Base-by-base conservation (phyloP, 2,888 invertebrate genomes). In the Agriopis marginaria region DNA sequence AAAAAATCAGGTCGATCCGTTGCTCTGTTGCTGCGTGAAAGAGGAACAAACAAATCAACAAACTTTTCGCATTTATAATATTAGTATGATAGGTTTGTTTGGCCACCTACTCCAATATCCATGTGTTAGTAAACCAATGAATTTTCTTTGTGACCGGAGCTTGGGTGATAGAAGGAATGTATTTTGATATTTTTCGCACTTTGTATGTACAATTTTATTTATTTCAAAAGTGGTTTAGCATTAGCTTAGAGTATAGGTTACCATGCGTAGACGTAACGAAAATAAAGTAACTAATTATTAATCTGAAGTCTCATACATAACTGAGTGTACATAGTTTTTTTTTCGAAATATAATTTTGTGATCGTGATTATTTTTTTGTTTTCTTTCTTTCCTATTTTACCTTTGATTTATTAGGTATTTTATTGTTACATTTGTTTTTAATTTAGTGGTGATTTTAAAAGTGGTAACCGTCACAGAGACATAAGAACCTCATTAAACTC, bases 261-360 rank as follows among this genome's bases (percentile, higher is more conserved):
- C 81, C 83, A 78, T 62, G 73, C 75, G 77, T 69, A 64, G 50
- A 65, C 63, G 56, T 68, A 66, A 63, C 44, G 60, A 59, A 63
- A 63, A 66, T 66, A 53, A 55, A 59, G 68, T 66, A 72, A 66
- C 49, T 50, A 55, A 63, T 53, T 56, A 56, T 44, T 62, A 73
- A 72, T 76, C 77, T 75, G 42, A 67, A 67, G 60, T 60, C 61
- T 53, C 65, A 53, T 70, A 70, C 66, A 63, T 69, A 73, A 82
- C 81, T 84, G 82, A 86, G 80, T 92, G 92, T 93, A 93, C 88
- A 93, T 92, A 93, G 47, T 50, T 59, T 83, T 81, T 86, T 82
- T 86, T 86, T 90, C 86, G 86, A 92, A 92, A 91, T 93, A 93
- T 92, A 92, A 91, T 90, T 92, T 92, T 91, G 92, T 92, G 92